phyloP scores from a whole-genome alignment of 2,113 vertebrate species.

The Chlorodrepanis virens region DNA sequence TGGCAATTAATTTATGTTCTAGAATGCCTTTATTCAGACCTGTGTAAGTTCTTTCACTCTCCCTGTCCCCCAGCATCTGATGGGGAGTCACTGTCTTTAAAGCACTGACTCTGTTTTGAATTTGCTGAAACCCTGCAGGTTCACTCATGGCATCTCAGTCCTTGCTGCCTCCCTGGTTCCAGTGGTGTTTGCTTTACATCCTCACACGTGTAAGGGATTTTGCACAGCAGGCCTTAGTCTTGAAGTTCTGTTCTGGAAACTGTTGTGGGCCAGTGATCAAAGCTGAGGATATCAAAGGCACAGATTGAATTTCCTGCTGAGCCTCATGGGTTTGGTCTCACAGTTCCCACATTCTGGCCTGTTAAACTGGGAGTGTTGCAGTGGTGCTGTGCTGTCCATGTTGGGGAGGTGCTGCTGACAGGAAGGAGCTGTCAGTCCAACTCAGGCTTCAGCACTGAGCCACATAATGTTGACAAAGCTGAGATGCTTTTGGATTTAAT shows the following conservation, averaged over 20 bases:
- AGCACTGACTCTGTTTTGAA: not conserved
- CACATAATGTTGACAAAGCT: not conserved
- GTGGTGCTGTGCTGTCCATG: fast-evolving
- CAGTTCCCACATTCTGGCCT: not conserved
- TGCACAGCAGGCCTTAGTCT: not conserved
- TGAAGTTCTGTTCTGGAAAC: not conserved
- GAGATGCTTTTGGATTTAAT: not conserved
- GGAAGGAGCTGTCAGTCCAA: not conserved
- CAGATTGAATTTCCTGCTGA: not conserved
- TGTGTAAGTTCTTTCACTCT: not conserved
- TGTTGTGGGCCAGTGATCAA: not conserved
- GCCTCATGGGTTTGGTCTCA: not conserved
- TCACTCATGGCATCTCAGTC: not conserved
- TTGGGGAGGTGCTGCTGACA: not conserved
- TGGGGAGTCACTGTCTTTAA: not conserved
- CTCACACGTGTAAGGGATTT: not conserved
- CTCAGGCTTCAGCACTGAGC: not conserved
- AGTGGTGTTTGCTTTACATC: not conserved
- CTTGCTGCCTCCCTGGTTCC: not conserved
- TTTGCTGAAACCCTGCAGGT: not conserved
- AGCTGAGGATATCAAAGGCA: not conserved
- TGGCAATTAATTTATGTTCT: not conserved
- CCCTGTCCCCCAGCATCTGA: not conserved
- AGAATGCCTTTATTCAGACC: not conserved
- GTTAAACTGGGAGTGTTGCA: not conserved